A percentile compares a stretch with the other conserved stretches of the same genome.
Evolutionary conservation across 35 echinoderm and acorn worm species (phyloP).

Genomic region (Apostichopus japonicus): DNA sequence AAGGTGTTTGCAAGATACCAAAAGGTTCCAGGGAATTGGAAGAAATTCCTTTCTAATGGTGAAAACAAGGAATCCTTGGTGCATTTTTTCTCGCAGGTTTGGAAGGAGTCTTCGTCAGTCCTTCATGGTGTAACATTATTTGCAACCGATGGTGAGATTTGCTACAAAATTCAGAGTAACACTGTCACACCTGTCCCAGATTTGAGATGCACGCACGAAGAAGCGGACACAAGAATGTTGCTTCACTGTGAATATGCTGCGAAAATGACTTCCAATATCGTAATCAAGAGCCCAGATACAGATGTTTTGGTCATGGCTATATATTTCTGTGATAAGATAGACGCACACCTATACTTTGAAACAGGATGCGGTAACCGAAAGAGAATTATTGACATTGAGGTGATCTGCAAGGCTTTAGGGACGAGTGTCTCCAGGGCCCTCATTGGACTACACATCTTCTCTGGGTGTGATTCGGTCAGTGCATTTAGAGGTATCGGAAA

Average conservation of each 20-base stretch:
- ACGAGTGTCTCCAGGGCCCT: background rate
- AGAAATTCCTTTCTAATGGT: conserved; percentile 41
- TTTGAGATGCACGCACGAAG: conserved; percentile 10
- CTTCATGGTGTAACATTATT: conserved; percentile 11
- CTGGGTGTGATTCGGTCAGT: conserved; percentile 57
- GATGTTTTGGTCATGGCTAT: conserved; percentile 47
- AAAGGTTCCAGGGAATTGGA: conserved; percentile 45
- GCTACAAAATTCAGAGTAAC: conserved; percentile 12
- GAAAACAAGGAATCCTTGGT: conserved; percentile 43
- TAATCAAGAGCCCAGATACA: conserved; percentile 53
- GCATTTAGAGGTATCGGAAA: conserved; percentile 53
- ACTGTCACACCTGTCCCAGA: background rate
- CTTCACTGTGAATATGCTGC: no score
- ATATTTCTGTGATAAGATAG: background rate
- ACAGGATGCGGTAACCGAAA: conserved; percentile 38
- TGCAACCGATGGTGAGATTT: background rate
- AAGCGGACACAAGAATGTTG: no score
- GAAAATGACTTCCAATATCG: conserved; percentile 13
- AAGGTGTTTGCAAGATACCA: conserved; percentile 2
- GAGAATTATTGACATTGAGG: conserved; percentile 32
- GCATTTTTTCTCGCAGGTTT: conserved; percentile 13
- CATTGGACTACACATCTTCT: conserved; percentile 51
- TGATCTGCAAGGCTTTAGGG: conserved; percentile 10
- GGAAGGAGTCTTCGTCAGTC: background rate
- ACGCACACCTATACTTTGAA: conserved; percentile 2